Percentiles rank a stretch among this genome's conserved stretches.
These are phyloP conservation scores for Stramonita haemastoma DNA, from an alignment of 2,888 invertebrate species.

Conservation along the genomic window DNA sequence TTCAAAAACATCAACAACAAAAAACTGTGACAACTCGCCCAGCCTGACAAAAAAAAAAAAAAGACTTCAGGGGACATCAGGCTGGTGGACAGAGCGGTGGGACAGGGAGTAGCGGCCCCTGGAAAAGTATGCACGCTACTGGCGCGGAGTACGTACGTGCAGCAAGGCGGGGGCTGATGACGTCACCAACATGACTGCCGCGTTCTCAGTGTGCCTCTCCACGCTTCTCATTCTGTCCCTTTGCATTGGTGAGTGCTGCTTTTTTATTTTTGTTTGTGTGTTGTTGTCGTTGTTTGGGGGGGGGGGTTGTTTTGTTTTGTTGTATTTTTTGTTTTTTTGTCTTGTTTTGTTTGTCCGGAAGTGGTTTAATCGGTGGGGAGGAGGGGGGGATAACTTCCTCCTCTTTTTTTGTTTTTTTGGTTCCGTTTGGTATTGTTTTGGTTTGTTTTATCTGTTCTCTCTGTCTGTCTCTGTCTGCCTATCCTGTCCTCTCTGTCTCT, in stretches of 20 bases:
- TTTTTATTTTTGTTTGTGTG: too few relatives aligned
- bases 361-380: neutral
- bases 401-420: too few relatives aligned
- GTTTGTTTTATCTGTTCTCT: neutral
- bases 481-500: neutral
- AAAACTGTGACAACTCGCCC: too few relatives aligned
- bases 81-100: neutral
- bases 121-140: neutral
- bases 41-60: too few relatives aligned
- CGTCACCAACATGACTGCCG: slow-evolving; percentile 33
- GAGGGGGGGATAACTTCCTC: neutral
- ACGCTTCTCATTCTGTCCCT: slow-evolving; percentile 22
- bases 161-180: slow-evolving; percentile 27
- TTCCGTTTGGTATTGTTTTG: neutral
- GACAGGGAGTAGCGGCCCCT: slow-evolving; percentile 19
- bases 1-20: too few relatives aligned
- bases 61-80: slow-evolving; percentile 23
- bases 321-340: neutral
- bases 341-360: too few relatives aligned
- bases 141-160: slow-evolving; percentile 20
- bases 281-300: too few relatives aligned
- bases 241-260: neutral
- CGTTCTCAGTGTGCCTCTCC: slow-evolving; percentile 14
- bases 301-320: too few relatives aligned
- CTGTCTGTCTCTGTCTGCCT: neutral